Evolutionary conservation across 2,113 vertebrate genomes (phyloP), one percentile per base, ranked within the genome.

Genomic region (Sorex araneus): DNA sequence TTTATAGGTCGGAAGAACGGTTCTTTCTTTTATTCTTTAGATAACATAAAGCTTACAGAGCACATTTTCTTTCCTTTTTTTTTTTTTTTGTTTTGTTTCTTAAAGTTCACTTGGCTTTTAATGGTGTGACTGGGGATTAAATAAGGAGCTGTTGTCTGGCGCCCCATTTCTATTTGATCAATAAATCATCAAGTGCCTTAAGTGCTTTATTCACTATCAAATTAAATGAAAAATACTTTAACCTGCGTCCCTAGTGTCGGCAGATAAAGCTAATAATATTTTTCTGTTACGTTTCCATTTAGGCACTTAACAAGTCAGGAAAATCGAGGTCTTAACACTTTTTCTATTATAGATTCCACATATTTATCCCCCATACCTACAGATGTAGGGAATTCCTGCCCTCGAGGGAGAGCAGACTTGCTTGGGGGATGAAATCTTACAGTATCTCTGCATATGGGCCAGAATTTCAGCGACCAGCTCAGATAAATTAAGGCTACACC

Each of bases 221-320:
- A 98, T 98, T 98, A 98, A 98, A 98, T 98, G 97, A 97, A 98
- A 98, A 98, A 98, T 97, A 97, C 97, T 98, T 97, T 98, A 98
- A 98, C 95, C 96, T 96, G 92, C 28, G 92, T 98, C 98, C 97
- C 98, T 96, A 74, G 97, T 98, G 97, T 96, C 96, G 87, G 79
- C 90, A 97, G 97, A 97, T 97, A 97, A 97, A 97, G 93, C 96
- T 97, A 98, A 97, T 97, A 96, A 95, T 97, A 97, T 97, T 98
- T 60, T 98, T 96, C 95, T n/a, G 97, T 98, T 97, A 96, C 87
- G 91, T 97, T 97, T 97, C 94, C 96, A 96, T 97, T 97, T 96
- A 96, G 90, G 75, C 94, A 91, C 97, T 97, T 97, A 97, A 97
- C 87, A 88, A 60, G 94, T 92, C 77, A 95, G 81, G 78, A 94